Percentiles rank a stretch among this genome's conserved stretches.
Evolutionary conservation across 1,140 invertebrate genomes (phyloP).

Genomic region (Drosophila sproati): DNA sequence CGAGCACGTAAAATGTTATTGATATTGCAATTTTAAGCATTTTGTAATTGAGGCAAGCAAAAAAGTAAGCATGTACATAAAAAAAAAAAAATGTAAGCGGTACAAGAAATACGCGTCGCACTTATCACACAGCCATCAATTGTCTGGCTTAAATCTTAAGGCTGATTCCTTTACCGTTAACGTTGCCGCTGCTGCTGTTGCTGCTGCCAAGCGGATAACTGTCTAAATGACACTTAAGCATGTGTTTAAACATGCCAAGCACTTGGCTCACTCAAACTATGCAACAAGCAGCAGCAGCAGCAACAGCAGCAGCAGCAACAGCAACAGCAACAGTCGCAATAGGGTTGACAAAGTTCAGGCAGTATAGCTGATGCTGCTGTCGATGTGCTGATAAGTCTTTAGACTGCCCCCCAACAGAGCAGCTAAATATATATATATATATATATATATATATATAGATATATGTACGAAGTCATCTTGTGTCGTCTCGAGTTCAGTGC

Average conservation of each 20-base stretch:
- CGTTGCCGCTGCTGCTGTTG: conserved; percentile 7
- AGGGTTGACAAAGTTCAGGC: conserved; percentile 72
- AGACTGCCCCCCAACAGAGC: conserved; percentile 4
- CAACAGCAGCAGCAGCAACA: conserved; percentile 29
- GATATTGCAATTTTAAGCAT: conserved; percentile 80
- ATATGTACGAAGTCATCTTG: conserved; percentile 39
- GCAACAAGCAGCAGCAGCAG: conserved; percentile 50
- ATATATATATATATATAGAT: background rate
- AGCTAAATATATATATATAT: background rate
- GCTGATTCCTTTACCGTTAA: conserved; percentile 18
- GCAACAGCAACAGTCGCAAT: conserved; percentile 9
- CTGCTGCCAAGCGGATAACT: conserved; percentile 63
- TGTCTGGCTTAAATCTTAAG: conserved; percentile 60
- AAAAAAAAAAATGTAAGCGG: background rate
- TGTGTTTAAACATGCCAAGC: conserved; percentile 82
- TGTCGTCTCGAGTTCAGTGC: conserved; percentile 40
- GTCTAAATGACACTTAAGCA: conserved; percentile 81
- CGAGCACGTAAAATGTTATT: conserved; percentile 72
- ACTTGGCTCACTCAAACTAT: conserved; percentile 76
- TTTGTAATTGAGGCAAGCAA: conserved; percentile 71
- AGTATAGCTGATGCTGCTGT: conserved; percentile 38
- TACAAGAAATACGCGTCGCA: conserved; percentile 1
- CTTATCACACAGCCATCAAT: conserved; percentile 71
- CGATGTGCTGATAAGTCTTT: conserved; percentile 79
- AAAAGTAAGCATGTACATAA: background rate